Base-by-base conservation (phyloP, 2,888 invertebrate genomes). In the Steromphala cineraria region DNA sequence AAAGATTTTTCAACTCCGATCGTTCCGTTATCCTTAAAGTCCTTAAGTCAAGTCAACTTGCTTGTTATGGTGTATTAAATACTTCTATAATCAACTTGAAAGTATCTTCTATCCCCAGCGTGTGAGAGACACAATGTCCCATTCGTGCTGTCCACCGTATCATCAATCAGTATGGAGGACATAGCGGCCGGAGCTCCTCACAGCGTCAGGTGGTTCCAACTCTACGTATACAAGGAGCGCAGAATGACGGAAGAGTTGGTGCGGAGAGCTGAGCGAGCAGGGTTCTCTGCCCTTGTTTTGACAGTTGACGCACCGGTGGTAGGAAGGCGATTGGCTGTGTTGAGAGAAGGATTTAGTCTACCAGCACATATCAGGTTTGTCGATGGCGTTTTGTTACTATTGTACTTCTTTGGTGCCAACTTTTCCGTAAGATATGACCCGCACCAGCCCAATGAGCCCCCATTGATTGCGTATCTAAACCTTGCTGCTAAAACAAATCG, bases 101-200 rank as follows among this genome's bases (percentile, higher is more conserved):
- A 10, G 1, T 46, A 46, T 46, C 46, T 5, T 46, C 13, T 10
- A 46, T 46, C 10, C 46, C 17, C 92, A 96, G 98, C 98, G 90
- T 97, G 96, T n/a, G 95, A 96, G 87, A 94, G 95, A 36, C 95
- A 95, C 85, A 96, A 96, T 0, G 96, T 96, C 0, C 95, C 98
- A 84, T 98, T 95, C 91, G 97, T 96, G 28, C 94, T 80, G 10
- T 80, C 80, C 21, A 80, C 76, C 67, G 95, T 98, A 82, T 95
- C 98, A 0, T 98, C 97, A 0, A 96, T 96, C 87, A 97, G 97
- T 56, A 95, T 98, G 78, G 98, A 98, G 94, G 97, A 98, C 92
- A 96, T 98, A 0, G 96, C 97, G 0, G 92, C 94, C 81, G 96
- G 96, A 21, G 87, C 84, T 10, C 87, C 89, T 2, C 88, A 85